Evolutionary conservation across 23 tunicate species (phyloP), one percentile per base, ranked within the genome.

Genomic region (Botrylloides violaceus): DNA sequence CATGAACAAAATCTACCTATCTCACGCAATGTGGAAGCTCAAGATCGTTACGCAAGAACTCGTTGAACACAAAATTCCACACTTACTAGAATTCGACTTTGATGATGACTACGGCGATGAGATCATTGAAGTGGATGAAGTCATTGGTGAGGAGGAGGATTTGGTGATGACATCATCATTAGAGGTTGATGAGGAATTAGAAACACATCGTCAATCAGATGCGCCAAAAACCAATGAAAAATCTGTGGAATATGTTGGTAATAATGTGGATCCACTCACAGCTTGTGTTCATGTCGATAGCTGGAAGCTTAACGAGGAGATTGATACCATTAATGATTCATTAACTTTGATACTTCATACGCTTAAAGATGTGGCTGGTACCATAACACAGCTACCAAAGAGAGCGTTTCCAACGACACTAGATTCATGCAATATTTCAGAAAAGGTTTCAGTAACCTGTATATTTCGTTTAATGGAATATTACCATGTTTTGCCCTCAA

Each of bases 381-480:
- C 85, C 7, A 81, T 88, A 55, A 79, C 83, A 1, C 96, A 81
- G 56, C 81, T 65, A 33, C 73, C 77, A 1, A 27, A 74, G 3
- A 30, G 60, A 29, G 70, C 32, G 21, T 87, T 87, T 81, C 88
- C 96, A 6, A 27, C 80, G 2, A 59, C 84, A n/a, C 21, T 34
- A 15, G 29, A 57, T 56, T 53, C 19, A 29, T n/a, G 34, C 4
- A 24, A 55, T 30, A 56, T 34, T 53, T 57, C 66, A 19, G 77
- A 23, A 18, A 36, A 36, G 23, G 49, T 26, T 23, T 39, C 74
- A 43, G 20, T 39, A 25, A 6, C 26, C 58, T 58, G 57, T 43
- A 9, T 61, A 32, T 87, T 70, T 48, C 75, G 95, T 32, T 72
- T 87, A 86, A 38, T 70, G 78, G 86, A 87, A 64, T 76, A 31